Evolutionary conservation across 2,113 vertebrate species (phyloP), one percentile per base, ranked within the genome.

Genomic region (Ceyx cyanopectus): DNA sequence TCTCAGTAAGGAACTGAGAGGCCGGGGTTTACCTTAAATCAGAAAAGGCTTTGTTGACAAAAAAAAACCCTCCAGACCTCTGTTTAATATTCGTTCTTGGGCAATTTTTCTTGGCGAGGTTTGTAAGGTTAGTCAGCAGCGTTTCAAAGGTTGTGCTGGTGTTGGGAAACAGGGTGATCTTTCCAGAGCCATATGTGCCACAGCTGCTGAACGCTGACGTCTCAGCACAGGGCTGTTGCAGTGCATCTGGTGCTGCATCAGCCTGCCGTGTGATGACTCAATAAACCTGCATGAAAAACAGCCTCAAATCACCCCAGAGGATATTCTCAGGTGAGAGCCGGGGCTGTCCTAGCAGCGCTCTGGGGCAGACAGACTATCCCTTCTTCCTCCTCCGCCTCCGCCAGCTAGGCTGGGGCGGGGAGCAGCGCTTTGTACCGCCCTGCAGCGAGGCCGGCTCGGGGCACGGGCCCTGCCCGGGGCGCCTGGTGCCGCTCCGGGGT

Each of bases 401-500:
- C 5, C 2, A 43, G 48, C 43, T 34, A 51, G 4, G 65, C 27
- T 4, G 48, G 40, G 23, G 7, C 0, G 6, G 7, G 29, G 30
- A 46, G 61, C 29, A 19, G 15, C 54, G 7, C 27, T 6, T 2
- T 10, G 12, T 6, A 3, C 3, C 2, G 1, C 1, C 32, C 29
- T 7, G 10, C 54, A 0, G 45, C 3, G 3, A 5, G 65, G 57
- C 65, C 65, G 26, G 3, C 8, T 9, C 19, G 7, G 46, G 21
- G 50, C 74, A 7, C 57, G 1, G 56, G 5, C 10, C 32, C 45
- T 1, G 22, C 48, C 32, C 14, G 29, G 7, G 68, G 8, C 24
- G 23, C 2, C 12, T 2, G 10, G 46, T 2, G 23, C 46, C 6
- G 16, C 5, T 24, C 16, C 40, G 1, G 2, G 17, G 1, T 1